phyloP scores from a whole-genome alignment of 2,888 invertebrate genomes.

The Altica lythri region DNA sequence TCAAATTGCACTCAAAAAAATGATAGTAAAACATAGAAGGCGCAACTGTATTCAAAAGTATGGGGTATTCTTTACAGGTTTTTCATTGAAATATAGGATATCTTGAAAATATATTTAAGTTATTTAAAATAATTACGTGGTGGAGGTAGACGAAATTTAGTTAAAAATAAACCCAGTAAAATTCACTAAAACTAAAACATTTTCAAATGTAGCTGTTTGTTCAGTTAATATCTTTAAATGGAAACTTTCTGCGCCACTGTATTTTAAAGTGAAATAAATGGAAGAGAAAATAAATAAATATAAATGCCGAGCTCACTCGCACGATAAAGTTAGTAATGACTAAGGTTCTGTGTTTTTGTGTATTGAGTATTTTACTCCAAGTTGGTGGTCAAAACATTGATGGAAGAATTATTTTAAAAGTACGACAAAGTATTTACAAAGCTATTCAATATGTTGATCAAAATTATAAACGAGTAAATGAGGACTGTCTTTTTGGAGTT shows the following conservation, averaged over 20 bases:
- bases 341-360: neutral
- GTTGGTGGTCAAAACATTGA: conserved; percentile 24
- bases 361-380: neutral
- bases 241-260: conserved; percentile 10
- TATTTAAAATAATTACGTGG: no score
- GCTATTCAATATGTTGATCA: conserved; percentile 40
- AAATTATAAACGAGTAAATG: conserved; percentile 40
- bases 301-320: neutral
- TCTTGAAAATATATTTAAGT: no score
- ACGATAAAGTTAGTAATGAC: conserved; percentile 8
- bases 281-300: conserved; percentile 9
- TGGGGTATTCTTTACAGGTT: no score
- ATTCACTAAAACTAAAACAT: neutral
- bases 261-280: conserved; percentile 6
- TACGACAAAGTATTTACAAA: conserved; percentile 38
- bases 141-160: no score
- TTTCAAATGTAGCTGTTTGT: no score
- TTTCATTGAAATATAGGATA: no score
- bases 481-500: conserved; percentile 45
- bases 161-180: no score
- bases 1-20: no score
- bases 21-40: no score
- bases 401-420: conserved; percentile 35
- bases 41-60: no score
- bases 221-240: neutral